Evolutionary conservation across 2,888 invertebrate species (phyloP).

Genomic region (Pristionchus exspectatus): DNA sequence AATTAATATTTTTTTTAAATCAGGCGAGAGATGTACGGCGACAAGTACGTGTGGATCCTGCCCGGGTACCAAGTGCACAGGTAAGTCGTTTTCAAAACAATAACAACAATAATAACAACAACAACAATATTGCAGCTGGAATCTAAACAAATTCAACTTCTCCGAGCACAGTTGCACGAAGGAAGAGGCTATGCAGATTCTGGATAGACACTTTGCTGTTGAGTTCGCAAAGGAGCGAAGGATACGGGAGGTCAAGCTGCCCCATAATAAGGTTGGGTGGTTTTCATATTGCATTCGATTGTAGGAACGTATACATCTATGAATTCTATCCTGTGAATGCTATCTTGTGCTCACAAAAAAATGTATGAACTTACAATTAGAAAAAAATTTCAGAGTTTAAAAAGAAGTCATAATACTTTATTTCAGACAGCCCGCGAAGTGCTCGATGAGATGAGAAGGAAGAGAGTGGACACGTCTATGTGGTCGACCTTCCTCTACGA

Average conservation of each 20-base stretch:
- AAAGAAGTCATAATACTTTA: background rate
- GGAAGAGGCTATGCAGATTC: slow-evolving; percentile 87
- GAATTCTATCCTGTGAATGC: no score
- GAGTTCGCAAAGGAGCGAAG: slow-evolving; percentile 73
- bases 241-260: slow-evolving; percentile 62
- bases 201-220: slow-evolving; percentile 89
- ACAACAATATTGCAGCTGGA: background rate
- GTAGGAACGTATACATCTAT: no score
- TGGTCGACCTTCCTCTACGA: slow-evolving; percentile 95
- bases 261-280: slow-evolving; percentile 64
- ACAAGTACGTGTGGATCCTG: slow-evolving; percentile 95
- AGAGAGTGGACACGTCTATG: slow-evolving; percentile 81
- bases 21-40: slow-evolving; percentile 85
- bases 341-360: no score
- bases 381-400: background rate
- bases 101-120: background rate
- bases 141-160: background rate
- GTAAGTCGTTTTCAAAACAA: slow-evolving; percentile 60
- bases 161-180: slow-evolving; percentile 83
- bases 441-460: slow-evolving; percentile 80
- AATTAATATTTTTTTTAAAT: background rate
- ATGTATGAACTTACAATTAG: no score
- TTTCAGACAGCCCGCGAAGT: slow-evolving; percentile 61
- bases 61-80: slow-evolving; percentile 84
- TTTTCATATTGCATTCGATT: background rate